phyloP scores from a whole-genome alignment of 2,888 invertebrate species.

The Hirtodrosophila alboralis region DNA sequence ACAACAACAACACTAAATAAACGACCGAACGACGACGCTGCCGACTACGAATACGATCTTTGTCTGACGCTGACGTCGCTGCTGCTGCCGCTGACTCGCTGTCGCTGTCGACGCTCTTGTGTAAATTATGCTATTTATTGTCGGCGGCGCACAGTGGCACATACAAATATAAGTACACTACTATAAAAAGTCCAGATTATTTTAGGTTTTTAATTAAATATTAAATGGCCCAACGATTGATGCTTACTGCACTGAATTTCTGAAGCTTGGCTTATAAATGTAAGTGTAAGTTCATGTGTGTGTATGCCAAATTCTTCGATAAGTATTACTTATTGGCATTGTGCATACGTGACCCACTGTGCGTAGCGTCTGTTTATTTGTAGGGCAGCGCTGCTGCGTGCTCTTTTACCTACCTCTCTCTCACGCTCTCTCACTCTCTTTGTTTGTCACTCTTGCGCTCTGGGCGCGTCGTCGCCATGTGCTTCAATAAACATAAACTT shows the following conservation, averaged over 20 bases:
- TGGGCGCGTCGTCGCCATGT: slow-evolving; percentile 51
- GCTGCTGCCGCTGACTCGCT: slow-evolving; percentile 7
- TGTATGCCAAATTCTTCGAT: no score
- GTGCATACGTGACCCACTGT: slow-evolving; percentile 34
- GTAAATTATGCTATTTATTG: slow-evolving; percentile 70
- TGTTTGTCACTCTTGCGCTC: slow-evolving; percentile 13
- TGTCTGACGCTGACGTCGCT: slow-evolving; percentile 27
- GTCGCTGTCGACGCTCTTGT: slow-evolving; percentile 62
- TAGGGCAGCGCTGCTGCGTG: slow-evolving; percentile 36
- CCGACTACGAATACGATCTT: slow-evolving; percentile 54
- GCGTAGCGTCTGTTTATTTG: slow-evolving; percentile 27
- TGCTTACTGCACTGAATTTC: no score
- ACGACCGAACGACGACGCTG: slow-evolving; percentile 43
- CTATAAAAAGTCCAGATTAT: no score
- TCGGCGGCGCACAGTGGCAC: slow-evolving; percentile 43
- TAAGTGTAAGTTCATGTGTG: no score
- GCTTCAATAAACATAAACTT: slow-evolving; percentile 68
- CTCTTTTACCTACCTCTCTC: slow-evolving; percentile 4
- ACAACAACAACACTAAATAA: slow-evolving; percentile 34
- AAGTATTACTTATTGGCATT: not conserved
- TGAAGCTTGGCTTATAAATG: no score
- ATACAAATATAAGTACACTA: no score
- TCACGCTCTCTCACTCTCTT: slow-evolving; percentile 11
- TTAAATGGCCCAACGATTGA: no score
- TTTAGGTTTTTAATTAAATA: no score